Evolutionary conservation across 2,797 vertebrate species (phyloP), one percentile per base, ranked within the genome.

Genomic region (Rhabdomys pumilio): DNA sequence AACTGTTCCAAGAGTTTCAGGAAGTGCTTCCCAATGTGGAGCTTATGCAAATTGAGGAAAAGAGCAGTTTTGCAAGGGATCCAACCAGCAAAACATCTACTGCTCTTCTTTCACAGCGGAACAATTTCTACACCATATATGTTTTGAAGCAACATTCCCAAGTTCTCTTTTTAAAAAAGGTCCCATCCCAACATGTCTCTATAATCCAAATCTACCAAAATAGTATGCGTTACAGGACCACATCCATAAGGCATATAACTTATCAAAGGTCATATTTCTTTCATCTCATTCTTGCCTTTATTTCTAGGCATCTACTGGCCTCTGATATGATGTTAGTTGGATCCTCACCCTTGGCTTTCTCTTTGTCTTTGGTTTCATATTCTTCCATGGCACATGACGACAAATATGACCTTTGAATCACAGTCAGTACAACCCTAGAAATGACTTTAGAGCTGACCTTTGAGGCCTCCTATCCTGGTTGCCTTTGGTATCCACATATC

Each of bases 1-100:
- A 90, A 96, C 83, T 61, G 24, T 95, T 96, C 92, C 96, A 97
- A 97, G 92, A 75, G 91, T 53, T 95, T 95, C 86, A 84, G 89
- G 85, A 97, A 96, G 90, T 26, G 79, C 89, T 95, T 97, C 47
- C 61, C 79, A 38, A 38, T 57, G 83, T 93, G 79, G 89, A 94
- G 91, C 41, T 95, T 91, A 92, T 93, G 79, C 73, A 90, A 95
- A 65, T 93, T 57, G 50, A 84, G 47, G 86, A 96, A 97, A 97
- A 97, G 86, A 96, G 94, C 96, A 91, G 79, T 72, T 93, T 86
- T 90, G 96, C 89, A 77, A n/a, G 87, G 55, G 57, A 93, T 97
- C 90, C 93, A 92, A 93, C 55, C 63, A 96, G 83, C 76, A 92
- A 94, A 95, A 77, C 65, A 94, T 83, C 69, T 50, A 67, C 91